Conservation (phyloP, 2,888 invertebrate genomes). For the Brenthis daphne region DNA sequence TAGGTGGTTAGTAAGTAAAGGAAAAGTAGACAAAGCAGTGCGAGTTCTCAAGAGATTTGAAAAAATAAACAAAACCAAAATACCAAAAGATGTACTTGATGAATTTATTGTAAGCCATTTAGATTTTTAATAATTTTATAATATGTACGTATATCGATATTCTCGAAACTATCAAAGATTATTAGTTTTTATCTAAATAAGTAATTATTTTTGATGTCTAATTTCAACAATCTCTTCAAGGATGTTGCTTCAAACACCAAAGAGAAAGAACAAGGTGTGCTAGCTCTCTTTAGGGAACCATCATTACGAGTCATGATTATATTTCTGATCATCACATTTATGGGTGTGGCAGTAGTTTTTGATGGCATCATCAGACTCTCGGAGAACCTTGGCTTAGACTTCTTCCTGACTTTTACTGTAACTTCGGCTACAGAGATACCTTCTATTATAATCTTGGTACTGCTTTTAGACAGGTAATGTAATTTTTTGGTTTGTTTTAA, state of each 20-base stretch:
- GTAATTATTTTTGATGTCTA: background rate
- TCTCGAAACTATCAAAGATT: too few species aligned
- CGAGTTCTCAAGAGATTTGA: slow-evolving; percentile 58
- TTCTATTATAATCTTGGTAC: slow-evolving; percentile 45
- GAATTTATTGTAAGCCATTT: slow-evolving; percentile 58
- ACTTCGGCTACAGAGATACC: slow-evolving; percentile 60
- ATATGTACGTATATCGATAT: background rate
- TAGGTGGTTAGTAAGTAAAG: slow-evolving; percentile 58
- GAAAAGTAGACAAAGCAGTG: slow-evolving; percentile 56
- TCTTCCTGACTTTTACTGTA: slow-evolving; percentile 62
- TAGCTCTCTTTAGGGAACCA: slow-evolving; percentile 47
- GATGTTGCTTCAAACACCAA: slow-evolving; percentile 44
- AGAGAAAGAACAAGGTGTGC: slow-evolving; percentile 50
- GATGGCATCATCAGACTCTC: slow-evolving; percentile 62
- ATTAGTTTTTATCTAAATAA: too few species aligned
- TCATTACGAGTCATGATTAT: slow-evolving; percentile 50
- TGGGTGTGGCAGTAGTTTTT: slow-evolving; percentile 53
- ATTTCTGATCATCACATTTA: slow-evolving; percentile 50
- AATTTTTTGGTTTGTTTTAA: background rate
- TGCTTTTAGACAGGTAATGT: slow-evolving; percentile 49
- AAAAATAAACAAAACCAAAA: slow-evolving; percentile 56
- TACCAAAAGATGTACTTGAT: slow-evolving; percentile 56
- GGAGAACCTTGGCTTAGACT: slow-evolving; percentile 59
- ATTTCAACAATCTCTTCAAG: slow-evolving; percentile 34
- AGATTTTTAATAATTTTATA: background rate